These are phyloP conservation scores for Pongo pygmaeus DNA, from an alignment of 2,113 vertebrate species.

Conservation along the genomic window DNA sequence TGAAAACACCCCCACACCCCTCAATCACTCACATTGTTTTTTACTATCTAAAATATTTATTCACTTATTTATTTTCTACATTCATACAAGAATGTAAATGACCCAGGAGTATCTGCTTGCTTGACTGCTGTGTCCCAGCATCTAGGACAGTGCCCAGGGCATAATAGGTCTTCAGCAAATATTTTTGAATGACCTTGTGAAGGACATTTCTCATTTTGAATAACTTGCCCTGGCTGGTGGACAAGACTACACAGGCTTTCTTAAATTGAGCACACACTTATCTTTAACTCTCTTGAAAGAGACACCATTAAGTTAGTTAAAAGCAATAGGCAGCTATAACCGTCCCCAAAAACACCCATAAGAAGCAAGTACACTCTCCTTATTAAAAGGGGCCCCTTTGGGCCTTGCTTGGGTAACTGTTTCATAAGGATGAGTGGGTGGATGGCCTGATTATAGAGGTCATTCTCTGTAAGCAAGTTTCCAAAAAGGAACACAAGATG, in stretches of 20 bases:
- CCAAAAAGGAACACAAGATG: not conserved
- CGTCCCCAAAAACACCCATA: not conserved
- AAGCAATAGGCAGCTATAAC: not conserved
- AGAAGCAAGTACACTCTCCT: not conserved
- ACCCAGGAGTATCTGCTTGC: not conserved
- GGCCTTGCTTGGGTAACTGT: not conserved
- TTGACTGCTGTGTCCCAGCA: not conserved
- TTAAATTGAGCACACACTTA: not conserved
- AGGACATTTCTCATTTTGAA: not conserved
- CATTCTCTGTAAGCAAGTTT: conserved; percentile 36
- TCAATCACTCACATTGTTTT: not conserved
- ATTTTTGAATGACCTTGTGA: not conserved
- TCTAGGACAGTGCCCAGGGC: not conserved
- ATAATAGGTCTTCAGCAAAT: not conserved
- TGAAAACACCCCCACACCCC: not conserved
- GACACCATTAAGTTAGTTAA: not conserved
- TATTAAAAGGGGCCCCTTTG: not conserved
- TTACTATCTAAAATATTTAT: not conserved
- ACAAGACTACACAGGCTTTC: not conserved
- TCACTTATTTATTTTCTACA: not conserved
- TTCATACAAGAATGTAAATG: not conserved
- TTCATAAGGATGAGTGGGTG: not conserved
- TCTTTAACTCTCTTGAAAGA: not conserved
- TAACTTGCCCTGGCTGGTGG: not conserved
- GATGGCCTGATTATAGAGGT: not conserved